phyloP scores from a whole-genome alignment of 2,888 invertebrate species.

The Hymenopus coronatus region DNA sequence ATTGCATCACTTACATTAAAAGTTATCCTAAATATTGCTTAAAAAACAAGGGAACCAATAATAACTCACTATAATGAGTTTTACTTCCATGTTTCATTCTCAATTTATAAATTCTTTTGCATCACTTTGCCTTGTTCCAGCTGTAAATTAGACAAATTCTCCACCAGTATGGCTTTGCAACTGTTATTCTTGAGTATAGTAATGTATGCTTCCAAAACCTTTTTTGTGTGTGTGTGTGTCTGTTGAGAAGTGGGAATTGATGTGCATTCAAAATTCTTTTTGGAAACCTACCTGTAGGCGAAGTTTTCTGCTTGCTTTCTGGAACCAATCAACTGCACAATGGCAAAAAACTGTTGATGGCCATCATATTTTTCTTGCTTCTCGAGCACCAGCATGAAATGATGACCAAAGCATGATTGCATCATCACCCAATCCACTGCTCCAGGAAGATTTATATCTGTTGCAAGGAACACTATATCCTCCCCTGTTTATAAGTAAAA shows the following conservation, averaged over 20 bases:
- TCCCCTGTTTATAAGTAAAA: conserved; percentile 60
- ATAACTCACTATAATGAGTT: too few species aligned
- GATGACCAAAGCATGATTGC: conserved; percentile 99
- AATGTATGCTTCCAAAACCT: too few species aligned
- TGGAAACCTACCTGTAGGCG: conserved; percentile 72
- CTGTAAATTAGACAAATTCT: too few species aligned
- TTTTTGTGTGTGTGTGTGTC: too few species aligned
- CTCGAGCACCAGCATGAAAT: conserved; percentile 98
- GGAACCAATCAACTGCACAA: conserved; percentile 98
- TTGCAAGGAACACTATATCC: conserved; percentile 98
- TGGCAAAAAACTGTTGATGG: conserved; percentile 94
- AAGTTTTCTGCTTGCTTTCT: conserved; percentile 99
- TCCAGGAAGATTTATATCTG: conserved; percentile 98
- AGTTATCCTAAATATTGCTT: too few species aligned
- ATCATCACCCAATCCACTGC: conserved; percentile 99
- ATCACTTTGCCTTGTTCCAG: too few species aligned
- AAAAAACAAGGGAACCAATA: too few species aligned
- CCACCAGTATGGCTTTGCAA: too few species aligned
- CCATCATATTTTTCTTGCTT: conserved; percentile 98
- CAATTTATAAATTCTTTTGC: too few species aligned
- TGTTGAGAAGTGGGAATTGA: neutral
- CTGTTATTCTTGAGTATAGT: too few species aligned
- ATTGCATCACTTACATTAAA: too few species aligned
- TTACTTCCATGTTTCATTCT: too few species aligned
- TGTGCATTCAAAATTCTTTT: neutral